Percentiles rank a stretch among this genome's conserved stretches.
These are phyloP conservation scores for Dryomyza anilis DNA, from an alignment of 2,888 invertebrate genomes.

Conservation along the genomic window DNA sequence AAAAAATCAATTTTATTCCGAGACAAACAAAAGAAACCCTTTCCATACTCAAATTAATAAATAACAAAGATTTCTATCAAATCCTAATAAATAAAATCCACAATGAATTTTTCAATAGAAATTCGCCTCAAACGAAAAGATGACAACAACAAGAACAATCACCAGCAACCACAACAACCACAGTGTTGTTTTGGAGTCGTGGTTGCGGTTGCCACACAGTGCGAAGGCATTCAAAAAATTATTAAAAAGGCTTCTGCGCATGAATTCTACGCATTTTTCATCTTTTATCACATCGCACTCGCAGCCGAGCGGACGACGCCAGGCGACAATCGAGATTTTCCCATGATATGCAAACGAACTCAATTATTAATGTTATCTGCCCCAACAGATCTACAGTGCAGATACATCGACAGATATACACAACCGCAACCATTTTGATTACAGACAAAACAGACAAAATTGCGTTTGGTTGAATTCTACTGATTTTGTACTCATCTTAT, in stretches of 20 bases:
- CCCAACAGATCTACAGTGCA: slow-evolving; percentile 4
- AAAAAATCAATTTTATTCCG: no score
- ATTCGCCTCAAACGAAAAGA: background rate
- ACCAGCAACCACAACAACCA: background rate
- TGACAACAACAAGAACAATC: background rate
- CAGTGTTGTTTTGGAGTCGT: no score
- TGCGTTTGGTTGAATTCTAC: no score
- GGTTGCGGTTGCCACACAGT: no score
- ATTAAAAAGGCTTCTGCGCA: slow-evolving; percentile 18
- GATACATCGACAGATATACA: slow-evolving; percentile 9
- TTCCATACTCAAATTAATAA: no score
- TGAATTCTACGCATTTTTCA: slow-evolving; percentile 10
- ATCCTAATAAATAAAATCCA: slow-evolving; percentile 7
- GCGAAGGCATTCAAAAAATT: no score
- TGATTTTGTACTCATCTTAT: no score
- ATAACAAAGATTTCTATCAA: slow-evolving; percentile 1
- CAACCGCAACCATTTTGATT: no score
- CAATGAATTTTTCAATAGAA: slow-evolving; percentile 9
- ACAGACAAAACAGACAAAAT: no score
- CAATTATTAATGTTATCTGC: slow-evolving; percentile 56
- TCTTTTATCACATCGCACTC: slow-evolving; percentile 16
- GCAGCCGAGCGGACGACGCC: background rate
- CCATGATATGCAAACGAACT: slow-evolving; percentile 58
- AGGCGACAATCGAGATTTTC: slow-evolving; percentile 36
- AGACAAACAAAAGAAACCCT: no score